Evolutionary conservation across 2,797 vertebrate species (phyloP).

Genomic region (Neosalanx taihuensis): DNA sequence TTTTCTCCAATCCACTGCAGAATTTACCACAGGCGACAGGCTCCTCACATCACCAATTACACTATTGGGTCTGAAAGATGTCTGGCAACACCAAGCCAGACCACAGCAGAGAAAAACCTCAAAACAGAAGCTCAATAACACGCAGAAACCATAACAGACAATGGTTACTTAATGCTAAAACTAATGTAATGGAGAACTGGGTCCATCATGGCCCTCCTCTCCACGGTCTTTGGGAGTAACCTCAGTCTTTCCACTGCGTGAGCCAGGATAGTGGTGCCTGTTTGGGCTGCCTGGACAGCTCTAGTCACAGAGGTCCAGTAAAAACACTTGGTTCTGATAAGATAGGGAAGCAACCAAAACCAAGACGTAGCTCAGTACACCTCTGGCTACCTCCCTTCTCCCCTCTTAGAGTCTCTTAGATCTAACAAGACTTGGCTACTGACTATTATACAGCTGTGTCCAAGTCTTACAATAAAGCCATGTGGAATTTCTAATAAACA

Average conservation of each 20-base stretch:
- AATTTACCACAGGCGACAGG: conserved; percentile 26
- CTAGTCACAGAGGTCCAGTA: conserved; percentile 26
- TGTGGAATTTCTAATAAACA: neutral
- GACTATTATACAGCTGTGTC: neutral
- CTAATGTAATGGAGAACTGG: conserved; percentile 15
- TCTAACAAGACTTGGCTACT: conserved; percentile 16
- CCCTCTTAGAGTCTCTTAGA: neutral
- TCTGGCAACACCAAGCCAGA: conserved; percentile 33
- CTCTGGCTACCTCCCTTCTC: conserved; percentile 11
- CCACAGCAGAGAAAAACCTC: conserved; percentile 16
- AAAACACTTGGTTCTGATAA: conserved; percentile 62
- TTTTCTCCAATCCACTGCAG: conserved; percentile 14
- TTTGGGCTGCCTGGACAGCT: conserved; percentile 37
- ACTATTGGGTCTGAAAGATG: conserved; percentile 19
- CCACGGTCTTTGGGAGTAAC: conserved; percentile 37
- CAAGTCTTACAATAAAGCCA: neutral
- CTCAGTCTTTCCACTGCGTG: conserved; percentile 61
- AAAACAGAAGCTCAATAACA: conserved; percentile 27
- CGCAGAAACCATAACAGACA: conserved; percentile 26
- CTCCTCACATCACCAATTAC: conserved; percentile 14
- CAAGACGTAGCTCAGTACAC: conserved; percentile 1
- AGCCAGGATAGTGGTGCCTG: conserved; percentile 56
- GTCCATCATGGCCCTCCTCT: conserved; percentile 33
- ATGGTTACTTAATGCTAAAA: conserved; percentile 18
- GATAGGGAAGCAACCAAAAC: conserved; percentile 37